A percentile compares a stretch with the other conserved stretches of the same genome.
phyloP scores from a whole-genome alignment of 1,140 invertebrate genomes.

The Drosophila grimshawi region DNA sequence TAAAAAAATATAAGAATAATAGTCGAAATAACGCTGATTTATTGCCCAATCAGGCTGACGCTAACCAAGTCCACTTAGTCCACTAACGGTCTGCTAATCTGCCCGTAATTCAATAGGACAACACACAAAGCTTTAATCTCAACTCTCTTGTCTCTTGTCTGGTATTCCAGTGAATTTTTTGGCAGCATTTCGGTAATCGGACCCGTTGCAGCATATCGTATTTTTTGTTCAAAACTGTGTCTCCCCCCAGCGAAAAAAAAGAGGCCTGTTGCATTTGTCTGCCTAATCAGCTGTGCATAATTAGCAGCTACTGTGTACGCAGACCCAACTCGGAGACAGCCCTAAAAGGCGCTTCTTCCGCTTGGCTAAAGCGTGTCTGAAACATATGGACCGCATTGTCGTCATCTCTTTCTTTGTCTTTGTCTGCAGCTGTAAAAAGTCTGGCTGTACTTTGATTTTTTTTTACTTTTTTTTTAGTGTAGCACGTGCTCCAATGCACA shows the following conservation, averaged over 20 bases:
- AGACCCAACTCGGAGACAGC: slow-evolving; percentile 10
- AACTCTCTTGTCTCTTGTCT: slow-evolving; percentile 47
- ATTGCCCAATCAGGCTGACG: slow-evolving; percentile 54
- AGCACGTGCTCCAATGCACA: slow-evolving; percentile 80
- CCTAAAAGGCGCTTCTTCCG: slow-evolving; percentile 59
- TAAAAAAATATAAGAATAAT: slow-evolving; percentile 48
- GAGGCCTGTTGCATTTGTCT: slow-evolving; percentile 73
- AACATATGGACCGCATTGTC: slow-evolving; percentile 66
- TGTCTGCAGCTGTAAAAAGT: slow-evolving; percentile 61
- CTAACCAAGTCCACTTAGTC: slow-evolving; percentile 17
- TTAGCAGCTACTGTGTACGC: slow-evolving; percentile 78
- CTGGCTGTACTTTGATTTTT: slow-evolving; percentile 55
- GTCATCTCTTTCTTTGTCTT: slow-evolving; percentile 8
- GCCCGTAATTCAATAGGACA: slow-evolving; percentile 66
- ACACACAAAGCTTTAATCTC: slow-evolving; percentile 58
- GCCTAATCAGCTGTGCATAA: slow-evolving; percentile 79
- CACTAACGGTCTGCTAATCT: slow-evolving; percentile 59
- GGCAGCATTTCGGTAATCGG: slow-evolving; percentile 54
- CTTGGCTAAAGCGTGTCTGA: slow-evolving; percentile 80
- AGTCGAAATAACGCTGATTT: slow-evolving; percentile 39
- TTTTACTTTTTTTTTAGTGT: slow-evolving; percentile 44
- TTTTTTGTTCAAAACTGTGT: slow-evolving; percentile 56
- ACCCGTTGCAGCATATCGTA: slow-evolving; percentile 55
- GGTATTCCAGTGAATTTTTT: slow-evolving; percentile 75
- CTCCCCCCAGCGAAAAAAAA: slow-evolving; percentile 6